Evolutionary conservation across 2,888 invertebrate species (phyloP), one percentile per base, ranked within the genome.

Genomic region (Lasioglossum lativentre): DNA sequence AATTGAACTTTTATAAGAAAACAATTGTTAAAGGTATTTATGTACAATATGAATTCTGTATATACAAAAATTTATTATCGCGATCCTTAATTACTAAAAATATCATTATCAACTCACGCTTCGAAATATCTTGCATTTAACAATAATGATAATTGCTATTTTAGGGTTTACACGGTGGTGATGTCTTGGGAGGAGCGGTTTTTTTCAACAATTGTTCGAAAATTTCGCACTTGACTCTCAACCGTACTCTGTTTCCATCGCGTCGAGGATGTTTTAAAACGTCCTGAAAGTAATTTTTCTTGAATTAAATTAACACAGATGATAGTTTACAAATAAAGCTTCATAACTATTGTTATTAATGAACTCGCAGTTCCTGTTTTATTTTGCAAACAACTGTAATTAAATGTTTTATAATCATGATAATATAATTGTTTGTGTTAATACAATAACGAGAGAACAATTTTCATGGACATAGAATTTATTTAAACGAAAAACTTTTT

Each of bases 231-330:
- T 80, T 91, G 93, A 79, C 89, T 93, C 56, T 93, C 93, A 6
- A 88, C 90, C 19, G 87, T 88, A 66, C 90, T 93, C 78, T 92
- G 92, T 56, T 92, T 91, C 94, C 94, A 94, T 34, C 91, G 92
- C 80, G 91, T 90, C 4, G 94, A 93, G 47, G 91, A 89, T 34
- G 92, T 90, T 85, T 89, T 93, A 66, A 88, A 78, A 52, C 93
- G 92, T 75, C 90, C 93, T 94, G 89, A 42, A 91, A 92, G 10
- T 38, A 68, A 23, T 4, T 38, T 38, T 38, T 38, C 1, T 8
- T 23, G 6, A 68, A 68, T 16, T 23, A 66, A 59, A 66, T 66
- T 2, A 34, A 30, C 34, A 30, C 23, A 52, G 23, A 59, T 14
- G 2, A 59, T 27, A 27, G 4, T 59, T 12, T 12, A 12, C 10